Evolutionary conservation across 2,888 invertebrate genomes (phyloP), one percentile per base, ranked within the genome.

Genomic region (Drosophila basisetae): DNA sequence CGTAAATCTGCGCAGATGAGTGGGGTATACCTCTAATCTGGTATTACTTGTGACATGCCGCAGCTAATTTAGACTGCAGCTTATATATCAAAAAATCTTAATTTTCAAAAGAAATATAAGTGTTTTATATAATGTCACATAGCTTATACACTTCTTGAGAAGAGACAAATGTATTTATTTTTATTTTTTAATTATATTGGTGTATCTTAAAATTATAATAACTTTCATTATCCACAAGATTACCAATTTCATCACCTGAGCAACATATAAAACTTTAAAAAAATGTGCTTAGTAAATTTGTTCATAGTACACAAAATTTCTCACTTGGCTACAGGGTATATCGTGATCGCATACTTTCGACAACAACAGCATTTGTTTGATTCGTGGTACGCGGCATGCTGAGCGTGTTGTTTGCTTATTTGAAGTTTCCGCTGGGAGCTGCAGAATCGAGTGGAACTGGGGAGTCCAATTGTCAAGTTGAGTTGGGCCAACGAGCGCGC

Each of bases 341-440:
- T 56, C 0, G 0, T 0, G 13, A 39, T 56, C 53, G 41, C 2
- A 16, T 47, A 25, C 16, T 25, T 4, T 9, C 4, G 9, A 4
- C 2, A 9, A 47, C 1, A 16, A 11, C 31, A 35, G 5, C 10
- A 30, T 37, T 76, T 65, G 35, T 41, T 39, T 66, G 61, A 50
- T 87, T 89, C 74, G 85, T 76, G 60, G 82, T 86, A 89, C 69
- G 86, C 86, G 75, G 84, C 86, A 71, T 86, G 83, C 77, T 73
- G 68, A 72, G 81, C 82, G 81, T 69, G 73, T 64, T 81, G 81
- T 81, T 81, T 82, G 82, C 78, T 78, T 81, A 76, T 80, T 76
- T 76, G 66, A 82, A 81, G 81, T 81, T 81, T 76, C 81, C 82
- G 70, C 69, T 70, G 82, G 73, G 82, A 76, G 68, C 68, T 52